Evolutionary conservation across 2,888 invertebrate species (phyloP), one percentile per base, ranked within the genome.

Genomic region (Drosophila pseudotakahashii): DNA sequence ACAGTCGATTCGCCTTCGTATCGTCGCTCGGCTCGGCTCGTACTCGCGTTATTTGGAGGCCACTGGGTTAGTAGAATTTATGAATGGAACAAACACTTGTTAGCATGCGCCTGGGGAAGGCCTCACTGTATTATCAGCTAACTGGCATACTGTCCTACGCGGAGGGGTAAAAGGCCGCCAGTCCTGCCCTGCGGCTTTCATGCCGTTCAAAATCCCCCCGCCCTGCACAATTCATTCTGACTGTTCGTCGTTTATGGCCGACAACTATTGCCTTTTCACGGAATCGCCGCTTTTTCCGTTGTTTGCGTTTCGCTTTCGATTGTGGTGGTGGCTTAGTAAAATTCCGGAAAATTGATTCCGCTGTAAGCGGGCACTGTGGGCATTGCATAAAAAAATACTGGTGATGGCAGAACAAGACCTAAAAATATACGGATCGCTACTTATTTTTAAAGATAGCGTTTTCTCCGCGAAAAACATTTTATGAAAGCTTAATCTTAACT

Each of bases 31-130:
- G 47, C 11, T 53, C 47, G 7, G n/a, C 2, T 47, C 54, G 53
- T 2, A 5, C 13, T 32, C n/a, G 36, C 10, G 30, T 41, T 14
- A n/a, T 39, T 55, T 61, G 52, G 68, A 59, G 73, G 79, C 59
- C 72, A 81, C 57, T 79, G 67, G 70, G 68, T 61, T 71, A 75
- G 69, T 73, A 52, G 75, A 47, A 80, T 88, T 89, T 88, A 88
- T 89, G 87, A 88, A 88, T 88, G 86, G 74, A 75, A 79, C 73
- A 88, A 78, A 89, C 89, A 89, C 90, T 89, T 89, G 89, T 89
- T 89, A 76, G 84, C 81, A 66, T 81, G 73, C 66, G 45, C 50
- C 51, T 66, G 74, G 55, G 74, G 47, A 81, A 52, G 23, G 9
- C 37, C 54, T 6, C 7, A 14, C 39, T 55, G 70, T 61, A 19